phyloP scores from a whole-genome alignment of 37 sponge, comb jelly and placozoan genomes.

The Theonella swinhoei region DNA sequence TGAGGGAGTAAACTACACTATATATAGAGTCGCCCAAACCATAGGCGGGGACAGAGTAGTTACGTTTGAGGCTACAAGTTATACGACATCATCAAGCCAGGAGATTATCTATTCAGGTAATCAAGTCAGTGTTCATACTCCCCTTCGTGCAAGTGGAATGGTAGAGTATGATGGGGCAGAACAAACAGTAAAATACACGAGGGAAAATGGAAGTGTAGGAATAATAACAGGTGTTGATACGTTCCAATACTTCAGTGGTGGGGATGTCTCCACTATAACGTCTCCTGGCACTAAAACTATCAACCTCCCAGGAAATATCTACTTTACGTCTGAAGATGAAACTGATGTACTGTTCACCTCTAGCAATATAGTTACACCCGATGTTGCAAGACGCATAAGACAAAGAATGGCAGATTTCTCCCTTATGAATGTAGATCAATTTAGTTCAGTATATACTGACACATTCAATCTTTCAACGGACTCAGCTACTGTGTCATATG shows the following conservation, averaged over 20 bases:
- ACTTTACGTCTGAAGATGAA: background rate
- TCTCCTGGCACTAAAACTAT: no score
- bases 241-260: background rate
- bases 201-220: background rate
- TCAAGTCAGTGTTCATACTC: background rate
- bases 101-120: background rate
- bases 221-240: background rate
- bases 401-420: background rate
- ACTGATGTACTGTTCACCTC: background rate
- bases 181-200: background rate
- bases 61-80: background rate
- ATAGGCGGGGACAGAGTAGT: background rate
- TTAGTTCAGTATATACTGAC: background rate
- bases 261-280: background rate
- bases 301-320: background rate
- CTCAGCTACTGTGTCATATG: background rate
- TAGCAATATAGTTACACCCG: background rate
- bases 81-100: background rate
- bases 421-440: background rate
- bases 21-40: background rate
- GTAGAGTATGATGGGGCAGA: background rate
- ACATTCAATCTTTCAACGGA: background rate
- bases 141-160: background rate
- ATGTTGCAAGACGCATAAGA: background rate
- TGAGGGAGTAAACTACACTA: background rate